Evolutionary conservation across 2,888 invertebrate genomes (phyloP), one percentile per base, ranked within the genome.

Genomic region (Suillia variegata): DNA sequence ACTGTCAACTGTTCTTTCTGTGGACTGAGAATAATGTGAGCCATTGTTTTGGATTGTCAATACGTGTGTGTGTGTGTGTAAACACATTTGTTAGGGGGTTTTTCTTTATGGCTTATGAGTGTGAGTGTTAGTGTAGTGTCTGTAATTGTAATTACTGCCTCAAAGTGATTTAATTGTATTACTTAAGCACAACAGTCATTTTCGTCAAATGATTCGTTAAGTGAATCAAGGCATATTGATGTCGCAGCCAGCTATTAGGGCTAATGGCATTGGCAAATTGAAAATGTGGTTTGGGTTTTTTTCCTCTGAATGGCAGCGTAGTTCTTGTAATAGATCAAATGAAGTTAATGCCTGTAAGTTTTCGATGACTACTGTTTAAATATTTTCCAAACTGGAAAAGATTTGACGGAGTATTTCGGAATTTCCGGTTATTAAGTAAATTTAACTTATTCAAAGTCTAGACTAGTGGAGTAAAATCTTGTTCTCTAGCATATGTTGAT

Each of bases 211-310:
- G 26, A 50, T 50, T 15, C n/a, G 24, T 50, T 50, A 15, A 24
- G 15, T 50, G 50, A 21, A 26, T 26, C 24, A 6, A n/a, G 24
- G 22, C 31, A 24, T 24, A 26, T 50, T 24, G 8, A n/a, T 50
- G 50, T 50, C 50, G 13, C n/a, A n/a, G n/a, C n/a, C n/a, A n/a
- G 13, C 15, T 24, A 70, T 70, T 70, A 72, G 64, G 73, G 70
- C 65, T 72, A 72, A 70, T 69, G 70, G 70, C 69, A 72, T 59
- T 69, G 69, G 67, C 70, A 70, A 69, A 68, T 70, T 71, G 71
- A 66, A 65, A 72, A 66, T 57, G 67, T 53, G 70, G 67, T 64
- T 62, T 70, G 70, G 70, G 70, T n/a, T n/a, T n/a, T n/a, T n/a
- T n/a, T n/a, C n/a, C n/a, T n/a, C n/a, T n/a, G n/a, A n/a, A n/a